Percentiles rank a stretch among this genome's conserved stretches.
Conservation (phyloP, 2,888 invertebrate species). For the Griposia aprilina region DNA sequence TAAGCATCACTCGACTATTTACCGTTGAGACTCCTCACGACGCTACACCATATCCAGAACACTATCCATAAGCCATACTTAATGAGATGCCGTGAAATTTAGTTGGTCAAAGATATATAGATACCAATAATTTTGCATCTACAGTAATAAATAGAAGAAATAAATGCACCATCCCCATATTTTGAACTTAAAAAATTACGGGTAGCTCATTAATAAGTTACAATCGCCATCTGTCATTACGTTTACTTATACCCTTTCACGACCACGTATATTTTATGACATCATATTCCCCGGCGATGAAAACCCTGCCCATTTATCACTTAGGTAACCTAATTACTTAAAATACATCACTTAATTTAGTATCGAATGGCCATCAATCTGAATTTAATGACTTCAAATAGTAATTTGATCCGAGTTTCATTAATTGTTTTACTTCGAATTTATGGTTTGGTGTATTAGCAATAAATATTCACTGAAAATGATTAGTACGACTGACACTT, state of each 20-base stretch:
- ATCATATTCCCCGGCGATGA: constrained; percentile 16
- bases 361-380: constrained; percentile 50
- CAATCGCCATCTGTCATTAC: not conserved
- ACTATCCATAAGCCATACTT: not conserved
- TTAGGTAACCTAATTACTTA: constrained; percentile 55
- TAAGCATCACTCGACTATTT: too few species aligned
- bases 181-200: too few species aligned
- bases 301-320: constrained; percentile 47
- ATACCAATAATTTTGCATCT: too few species aligned
- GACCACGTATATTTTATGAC: not conserved
- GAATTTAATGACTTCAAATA: constrained; percentile 29
- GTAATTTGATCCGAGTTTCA: constrained; percentile 14
- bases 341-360: constrained; percentile 39
- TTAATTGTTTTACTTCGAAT: constrained; percentile 40
- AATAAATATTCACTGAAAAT: constrained; percentile 5
- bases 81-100: not conserved
- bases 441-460: constrained; percentile 1
- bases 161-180: too few species aligned
- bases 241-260: not conserved
- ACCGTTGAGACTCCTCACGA: too few species aligned
- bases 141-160: too few species aligned
- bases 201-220: too few species aligned
- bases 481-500: not conserved
- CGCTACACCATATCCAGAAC: not conserved
- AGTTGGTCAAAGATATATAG: too few species aligned